phyloP scores from a whole-genome alignment of 2,797 vertebrate species.

The Hydrocynus forskahlii region DNA sequence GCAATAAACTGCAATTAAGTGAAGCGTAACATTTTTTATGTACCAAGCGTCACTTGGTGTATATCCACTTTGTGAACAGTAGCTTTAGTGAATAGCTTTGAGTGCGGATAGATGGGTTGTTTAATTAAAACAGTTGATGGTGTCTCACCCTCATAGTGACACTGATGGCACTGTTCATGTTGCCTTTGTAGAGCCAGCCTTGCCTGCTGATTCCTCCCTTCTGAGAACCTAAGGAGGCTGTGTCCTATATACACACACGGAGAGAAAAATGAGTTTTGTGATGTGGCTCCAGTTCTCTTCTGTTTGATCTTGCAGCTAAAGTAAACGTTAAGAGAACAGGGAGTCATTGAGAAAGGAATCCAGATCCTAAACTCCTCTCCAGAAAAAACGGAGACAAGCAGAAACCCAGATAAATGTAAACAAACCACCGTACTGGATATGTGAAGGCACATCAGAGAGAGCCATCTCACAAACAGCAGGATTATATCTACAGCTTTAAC shows the following conservation, averaged over 20 bases:
- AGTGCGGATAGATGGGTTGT: background rate
- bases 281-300: constrained; percentile 34
- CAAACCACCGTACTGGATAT: constrained; percentile 25
- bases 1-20: too few relatives aligned
- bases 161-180: constrained; percentile 98
- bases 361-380: constrained; percentile 22
- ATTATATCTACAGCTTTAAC: constrained; percentile 1
- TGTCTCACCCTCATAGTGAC: constrained; percentile 95
- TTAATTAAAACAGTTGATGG: background rate
- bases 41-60: too few relatives aligned
- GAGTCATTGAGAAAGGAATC: constrained; percentile 33
- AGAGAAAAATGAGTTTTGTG: constrained; percentile 39
- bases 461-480: constrained; percentile 8
- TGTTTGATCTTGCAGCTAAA: constrained; percentile 53
- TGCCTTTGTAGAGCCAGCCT: constrained; percentile 97
- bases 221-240: constrained; percentile 95
- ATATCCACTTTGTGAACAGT: too few relatives aligned
- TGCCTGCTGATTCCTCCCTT: constrained; percentile 97
- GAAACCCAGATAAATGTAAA: constrained; percentile 34
- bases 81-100: background rate
- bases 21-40: too few relatives aligned
- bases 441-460: constrained; percentile 5
- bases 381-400: constrained; percentile 21
- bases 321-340: constrained; percentile 43
- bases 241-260: constrained; percentile 80